Conservation (phyloP, 2,888 invertebrate species). For the Tiliacea citrago region DNA sequence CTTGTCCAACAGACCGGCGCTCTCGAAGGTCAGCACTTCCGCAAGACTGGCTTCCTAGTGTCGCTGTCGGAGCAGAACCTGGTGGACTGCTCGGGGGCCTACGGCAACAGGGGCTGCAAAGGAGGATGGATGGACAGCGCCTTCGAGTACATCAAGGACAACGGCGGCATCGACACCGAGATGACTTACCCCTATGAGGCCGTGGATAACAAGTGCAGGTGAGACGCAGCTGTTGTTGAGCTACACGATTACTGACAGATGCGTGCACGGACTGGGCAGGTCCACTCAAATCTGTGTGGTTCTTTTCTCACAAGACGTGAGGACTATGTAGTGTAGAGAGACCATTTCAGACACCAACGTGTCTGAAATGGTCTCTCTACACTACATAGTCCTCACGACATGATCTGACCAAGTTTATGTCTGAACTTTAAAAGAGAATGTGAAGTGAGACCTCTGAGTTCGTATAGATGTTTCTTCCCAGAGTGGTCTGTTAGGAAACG, state of each 20-base stretch:
- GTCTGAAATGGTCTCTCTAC: too few species aligned
- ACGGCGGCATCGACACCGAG: conserved; percentile 97
- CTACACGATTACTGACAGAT: not conserved
- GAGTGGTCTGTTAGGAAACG: too few species aligned
- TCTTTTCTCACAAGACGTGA: not conserved
- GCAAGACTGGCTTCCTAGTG: conserved; percentile 93
- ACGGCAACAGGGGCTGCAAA: conserved; percentile 97
- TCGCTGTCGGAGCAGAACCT: conserved; percentile 98
- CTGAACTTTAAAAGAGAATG: not conserved
- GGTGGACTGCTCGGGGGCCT: conserved; percentile 95
- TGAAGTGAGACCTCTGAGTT: too few species aligned
- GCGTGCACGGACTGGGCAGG: not conserved
- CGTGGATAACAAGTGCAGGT: conserved; percentile 93
- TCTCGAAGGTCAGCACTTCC: conserved; percentile 97
- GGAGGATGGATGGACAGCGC: conserved; percentile 96
- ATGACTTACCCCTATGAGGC: conserved; percentile 96
- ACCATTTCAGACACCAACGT: not conserved
- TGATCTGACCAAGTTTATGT: not conserved
- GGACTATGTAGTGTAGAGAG: too few species aligned
- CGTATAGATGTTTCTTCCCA: too few species aligned
- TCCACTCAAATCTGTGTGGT: not conserved
- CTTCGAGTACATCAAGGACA: conserved; percentile 95
- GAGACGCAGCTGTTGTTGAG: not conserved
- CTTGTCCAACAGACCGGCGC: conserved; percentile 93
- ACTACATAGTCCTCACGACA: not conserved